Base-by-base conservation (phyloP, 2,797 vertebrate species). In the Enoplosus armatus region DNA sequence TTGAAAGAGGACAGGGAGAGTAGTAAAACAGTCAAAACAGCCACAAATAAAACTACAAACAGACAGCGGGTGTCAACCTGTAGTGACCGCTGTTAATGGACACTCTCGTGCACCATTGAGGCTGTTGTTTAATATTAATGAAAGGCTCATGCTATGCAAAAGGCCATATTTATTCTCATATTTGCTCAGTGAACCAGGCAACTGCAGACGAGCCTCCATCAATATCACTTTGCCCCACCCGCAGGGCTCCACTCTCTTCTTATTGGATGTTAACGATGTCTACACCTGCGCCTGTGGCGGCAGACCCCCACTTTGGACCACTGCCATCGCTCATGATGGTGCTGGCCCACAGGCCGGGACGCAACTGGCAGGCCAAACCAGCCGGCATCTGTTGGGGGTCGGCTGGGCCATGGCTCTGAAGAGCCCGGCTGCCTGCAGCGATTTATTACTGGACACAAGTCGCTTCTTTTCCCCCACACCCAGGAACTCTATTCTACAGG, bases 101-200 rank as follows among this genome's bases (percentile, higher is more conserved):
- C 78, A 15, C 85, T 82, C 80, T 48, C 8, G 68, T 83, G 86
- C 74, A 67, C 82, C 66, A 48, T 68, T 72, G 78, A 50, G 62
- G 75, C 86, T 72, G 63, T 85, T 86, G 80, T 81, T 90, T 90
- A 89, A 93, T 93, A 94, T 94, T 93, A 94, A 94, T 93, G 90
- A 93, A 90, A 78, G 81, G 47, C 50, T 15, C 83, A 68, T 67
- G 63, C 85, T 60, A 82, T 89, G 89, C 91, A 92, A 95, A 95
- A 92, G 88, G 86, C 89, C 89, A 82, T 93, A 94, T 95, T 95
- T 92, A 93, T 95, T 85, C 84, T 93, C 90, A 93, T 92, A 93
- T 90, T 91, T 91, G 90, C 85, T 93, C 89, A 87, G 60, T 92
- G 91, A 94, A 94, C 90, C 93, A 71, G 79, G 85, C 89, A 79